A percentile compares a stretch with the other conserved stretches of the same genome.
Evolutionary conservation across 2,888 invertebrate genomes (phyloP).

Genomic region (Rotaria socialis): DNA sequence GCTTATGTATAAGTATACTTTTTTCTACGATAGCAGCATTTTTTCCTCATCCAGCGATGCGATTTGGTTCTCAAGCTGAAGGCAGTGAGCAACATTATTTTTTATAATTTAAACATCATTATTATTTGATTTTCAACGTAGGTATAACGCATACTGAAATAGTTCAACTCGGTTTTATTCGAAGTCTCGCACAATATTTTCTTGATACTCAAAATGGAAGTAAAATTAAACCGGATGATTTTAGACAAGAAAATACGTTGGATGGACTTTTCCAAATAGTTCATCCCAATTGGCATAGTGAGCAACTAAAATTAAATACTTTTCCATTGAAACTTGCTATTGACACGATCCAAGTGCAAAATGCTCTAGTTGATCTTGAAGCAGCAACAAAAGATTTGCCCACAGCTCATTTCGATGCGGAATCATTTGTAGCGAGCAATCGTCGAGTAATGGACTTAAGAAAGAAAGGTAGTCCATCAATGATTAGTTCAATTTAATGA

Average conservation of each 20-base stretch:
- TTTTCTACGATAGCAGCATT: background rate
- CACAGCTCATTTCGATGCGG: slow-evolving; percentile 43
- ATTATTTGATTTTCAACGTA: background rate
- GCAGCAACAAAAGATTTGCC: slow-evolving; percentile 41
- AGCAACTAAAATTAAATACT: background rate
- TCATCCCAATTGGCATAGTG: background rate
- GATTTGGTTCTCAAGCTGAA: background rate
- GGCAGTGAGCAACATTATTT: background rate
- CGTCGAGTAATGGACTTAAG: slow-evolving; percentile 36
- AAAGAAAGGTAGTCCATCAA: background rate
- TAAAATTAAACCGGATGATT: background rate
- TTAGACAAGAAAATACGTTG: background rate
- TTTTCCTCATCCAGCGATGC: background rate
- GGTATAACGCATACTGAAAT: background rate
- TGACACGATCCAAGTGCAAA: background rate
- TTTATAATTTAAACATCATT: background rate
- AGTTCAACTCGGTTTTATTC: background rate
- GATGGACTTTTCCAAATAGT: background rate
- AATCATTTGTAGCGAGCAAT: slow-evolving; percentile 40
- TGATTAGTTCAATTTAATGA: background rate
- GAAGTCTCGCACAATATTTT: background rate
- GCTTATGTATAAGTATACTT: background rate
- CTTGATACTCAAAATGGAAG: background rate
- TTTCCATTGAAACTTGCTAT: background rate
- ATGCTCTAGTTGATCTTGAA: slow-evolving; percentile 39